Evolutionary conservation across 2,888 invertebrate genomes (phyloP), one percentile per base, ranked within the genome.

Genomic region (Nomada ferruginata): DNA sequence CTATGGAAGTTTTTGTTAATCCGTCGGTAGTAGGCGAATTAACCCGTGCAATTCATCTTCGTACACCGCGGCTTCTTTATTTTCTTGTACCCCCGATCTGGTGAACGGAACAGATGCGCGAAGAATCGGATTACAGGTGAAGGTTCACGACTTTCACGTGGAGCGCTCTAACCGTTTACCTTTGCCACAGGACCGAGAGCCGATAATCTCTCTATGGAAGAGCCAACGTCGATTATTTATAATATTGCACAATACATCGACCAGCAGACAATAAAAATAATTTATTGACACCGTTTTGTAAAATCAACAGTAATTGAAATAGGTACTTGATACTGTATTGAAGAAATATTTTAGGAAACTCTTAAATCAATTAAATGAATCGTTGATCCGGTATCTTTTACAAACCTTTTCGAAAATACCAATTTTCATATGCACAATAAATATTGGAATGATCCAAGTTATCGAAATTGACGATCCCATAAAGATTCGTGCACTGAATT

Each of bases 41-140:
- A 84, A 82, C 81, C 68, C 36, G 81, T 23, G 68, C 76, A 44
- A 81, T 82, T 72, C 82, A 81, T 82, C 82, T 81, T 81, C 82
- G 76, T 81, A 69, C 52, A 47, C 59, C 69, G 64, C 42, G 61
- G 59, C 47, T 71, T 75, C 60, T 82, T 75, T 76, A 73, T 78
- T 74, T 66, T 73, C 50, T 47, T 47, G 36, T 69, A 42, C 53
- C 55, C 15, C 64, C 50, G 73, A 73, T 79, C 76, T 71, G 68
- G 76, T 60, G 74, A 73, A 68, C 76, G 76, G 65, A 80, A 84
- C 87, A 78, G 82, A 79, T 79, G 82, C 77, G 75, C 69, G 82
- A 87, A 79, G 82, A 87, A 82, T 77, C 82, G 86, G 76, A 86
- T 76, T 79, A 79, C 70, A 70, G 84, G 87, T 83, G 83, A 83